Conservation (phyloP, 2,797 vertebrate species). For the Helostoma temminkii region DNA sequence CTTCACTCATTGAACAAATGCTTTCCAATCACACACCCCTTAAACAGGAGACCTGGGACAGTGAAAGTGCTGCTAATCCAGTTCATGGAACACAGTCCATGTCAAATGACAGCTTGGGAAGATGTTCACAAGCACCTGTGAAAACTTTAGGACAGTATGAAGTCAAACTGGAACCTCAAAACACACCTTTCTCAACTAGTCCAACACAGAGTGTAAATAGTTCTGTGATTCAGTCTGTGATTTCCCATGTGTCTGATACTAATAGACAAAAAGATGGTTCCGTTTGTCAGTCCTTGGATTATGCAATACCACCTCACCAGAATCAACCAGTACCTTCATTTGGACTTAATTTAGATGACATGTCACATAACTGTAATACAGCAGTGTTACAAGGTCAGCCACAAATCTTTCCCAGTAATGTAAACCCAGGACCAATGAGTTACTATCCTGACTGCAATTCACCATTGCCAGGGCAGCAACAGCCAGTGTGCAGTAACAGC, state of each 20-base stretch:
- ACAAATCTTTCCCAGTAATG: conserved; percentile 59
- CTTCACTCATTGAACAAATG: conserved; percentile 58
- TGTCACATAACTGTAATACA: conserved; percentile 46
- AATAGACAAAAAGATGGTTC: conserved; percentile 36
- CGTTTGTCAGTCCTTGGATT: conserved; percentile 52
- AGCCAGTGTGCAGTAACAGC: conserved; percentile 51
- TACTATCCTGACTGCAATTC: conserved; percentile 54
- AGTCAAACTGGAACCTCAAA: conserved; percentile 53
- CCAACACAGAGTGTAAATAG: conserved; percentile 49
- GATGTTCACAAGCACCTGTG: conserved; percentile 36
- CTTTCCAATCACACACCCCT: conserved; percentile 15
- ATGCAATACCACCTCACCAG: conserved; percentile 44
- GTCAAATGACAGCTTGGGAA: conserved; percentile 68
- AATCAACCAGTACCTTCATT: conserved; percentile 61
- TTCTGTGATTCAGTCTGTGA: conserved; percentile 61
- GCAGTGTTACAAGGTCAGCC: conserved; percentile 57
- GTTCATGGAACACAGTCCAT: conserved; percentile 37
- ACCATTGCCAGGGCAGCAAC: conserved; percentile 43
- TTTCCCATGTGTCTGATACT: conserved; percentile 43
- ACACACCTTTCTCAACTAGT: conserved; percentile 14
- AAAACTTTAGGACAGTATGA: conserved; percentile 39
- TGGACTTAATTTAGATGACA: conserved; percentile 60
- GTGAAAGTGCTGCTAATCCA: conserved; percentile 27
- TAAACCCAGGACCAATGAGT: conserved; percentile 40
- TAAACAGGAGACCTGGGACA: conserved; percentile 34